Evolutionary conservation across 2,888 invertebrate genomes (phyloP).

Genomic region (Acheta domesticus): DNA sequence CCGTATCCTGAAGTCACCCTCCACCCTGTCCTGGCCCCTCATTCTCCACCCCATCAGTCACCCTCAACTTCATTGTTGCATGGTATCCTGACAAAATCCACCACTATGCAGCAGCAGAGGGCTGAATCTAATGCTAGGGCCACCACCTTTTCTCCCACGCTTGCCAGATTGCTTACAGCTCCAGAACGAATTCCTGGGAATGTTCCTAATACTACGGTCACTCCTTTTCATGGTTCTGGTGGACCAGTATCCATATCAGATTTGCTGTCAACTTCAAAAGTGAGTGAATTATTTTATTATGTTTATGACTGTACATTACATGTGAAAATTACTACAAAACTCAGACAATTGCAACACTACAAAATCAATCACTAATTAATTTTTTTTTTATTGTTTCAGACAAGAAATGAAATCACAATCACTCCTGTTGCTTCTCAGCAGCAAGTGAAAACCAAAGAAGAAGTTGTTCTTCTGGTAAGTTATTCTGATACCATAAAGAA

Average conservation of each 20-base stretch:
- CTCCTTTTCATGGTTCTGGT: conserved; percentile 39
- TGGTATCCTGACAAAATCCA: conserved; percentile 67
- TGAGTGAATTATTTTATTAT: conserved; percentile 36
- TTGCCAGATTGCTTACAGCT: conserved; percentile 75
- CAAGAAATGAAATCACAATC: conserved; percentile 59
- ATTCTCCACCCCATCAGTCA: conserved; percentile 43
- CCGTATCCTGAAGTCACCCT: conserved; percentile 77
- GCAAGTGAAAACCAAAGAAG: conserved; percentile 36
- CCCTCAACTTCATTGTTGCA: conserved; percentile 64
- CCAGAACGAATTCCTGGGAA: conserved; percentile 44
- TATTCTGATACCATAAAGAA: conserved; percentile 22
- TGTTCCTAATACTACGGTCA: conserved; percentile 34
- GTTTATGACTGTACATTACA: not conserved
- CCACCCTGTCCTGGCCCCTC: conserved; percentile 60
- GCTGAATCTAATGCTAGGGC: not conserved
- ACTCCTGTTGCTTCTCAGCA: conserved; percentile 52
- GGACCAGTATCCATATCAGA: conserved; percentile 51
- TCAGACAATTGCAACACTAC: not conserved
- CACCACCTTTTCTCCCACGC: conserved; percentile 70
- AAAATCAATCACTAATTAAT: not conserved
- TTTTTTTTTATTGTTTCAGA: conserved; percentile 41
- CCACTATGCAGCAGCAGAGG: not conserved
- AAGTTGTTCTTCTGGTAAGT: conserved; percentile 36
- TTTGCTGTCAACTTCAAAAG: conserved; percentile 53
- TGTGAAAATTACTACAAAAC: too few species aligned